Conservation (phyloP, 2,797 vertebrate genomes). For the Epinephelus malabaricus region DNA sequence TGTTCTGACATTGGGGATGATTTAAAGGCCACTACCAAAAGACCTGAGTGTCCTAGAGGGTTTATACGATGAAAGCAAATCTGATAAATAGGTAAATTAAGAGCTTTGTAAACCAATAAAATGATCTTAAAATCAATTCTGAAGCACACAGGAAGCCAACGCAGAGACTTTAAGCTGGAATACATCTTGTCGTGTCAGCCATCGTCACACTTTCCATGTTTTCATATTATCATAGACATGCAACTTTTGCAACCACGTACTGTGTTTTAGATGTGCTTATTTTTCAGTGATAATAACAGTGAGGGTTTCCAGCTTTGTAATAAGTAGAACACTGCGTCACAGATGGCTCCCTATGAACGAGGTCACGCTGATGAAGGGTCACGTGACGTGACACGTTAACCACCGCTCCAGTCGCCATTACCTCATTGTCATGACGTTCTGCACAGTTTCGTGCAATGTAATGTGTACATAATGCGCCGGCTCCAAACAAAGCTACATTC, state of each 20-base stretch:
- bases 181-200: too few relatives aligned
- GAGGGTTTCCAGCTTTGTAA: background rate
- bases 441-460: conserved; percentile 10
- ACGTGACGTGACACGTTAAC: conserved; percentile 55
- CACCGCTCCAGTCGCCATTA: conserved; percentile 25
- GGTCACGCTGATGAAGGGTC: conserved; percentile 58
- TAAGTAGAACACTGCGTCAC: conserved; percentile 44
- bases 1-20: too few relatives aligned
- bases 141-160: too few relatives aligned
- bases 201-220: background rate
- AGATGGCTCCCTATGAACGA: conserved; percentile 44
- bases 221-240: background rate
- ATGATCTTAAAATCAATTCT: too few relatives aligned
- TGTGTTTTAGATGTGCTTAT: background rate
- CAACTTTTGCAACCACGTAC: background rate
- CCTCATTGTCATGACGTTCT: conserved; percentile 31
- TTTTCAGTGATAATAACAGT: background rate
- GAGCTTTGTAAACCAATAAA: too few relatives aligned
- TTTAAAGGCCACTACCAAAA: too few relatives aligned
- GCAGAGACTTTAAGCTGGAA: too few relatives aligned
- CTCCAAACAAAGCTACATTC: conserved; percentile 61
- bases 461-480: conserved; percentile 23
- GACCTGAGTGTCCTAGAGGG: too few relatives aligned
- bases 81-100: too few relatives aligned
- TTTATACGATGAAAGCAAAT: too few relatives aligned